Conservation (phyloP, 2,888 invertebrate species). For the Watsonalla cultraria region DNA sequence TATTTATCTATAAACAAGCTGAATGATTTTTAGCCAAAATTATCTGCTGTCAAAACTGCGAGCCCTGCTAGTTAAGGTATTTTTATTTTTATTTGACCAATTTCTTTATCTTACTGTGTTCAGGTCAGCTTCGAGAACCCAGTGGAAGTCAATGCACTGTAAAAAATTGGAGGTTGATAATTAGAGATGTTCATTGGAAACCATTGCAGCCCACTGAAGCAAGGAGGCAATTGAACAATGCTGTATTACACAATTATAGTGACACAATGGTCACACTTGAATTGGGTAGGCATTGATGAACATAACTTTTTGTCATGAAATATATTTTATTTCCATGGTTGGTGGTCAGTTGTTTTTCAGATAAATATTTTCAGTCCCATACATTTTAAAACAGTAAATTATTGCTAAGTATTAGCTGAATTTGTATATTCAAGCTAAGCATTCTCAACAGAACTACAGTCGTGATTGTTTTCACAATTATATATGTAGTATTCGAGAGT, state of each 20-base stretch:
- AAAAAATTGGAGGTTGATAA: slow-evolving; percentile 86
- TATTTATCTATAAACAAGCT: no score
- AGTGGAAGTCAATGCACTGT: slow-evolving; percentile 85
- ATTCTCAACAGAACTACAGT: no score
- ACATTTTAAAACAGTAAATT: no score
- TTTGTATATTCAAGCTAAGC: no score
- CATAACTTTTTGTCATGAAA: background rate
- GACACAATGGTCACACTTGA: slow-evolving; percentile 75
- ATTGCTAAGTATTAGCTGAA: no score
- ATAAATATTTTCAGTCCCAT: no score
- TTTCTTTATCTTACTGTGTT: slow-evolving; percentile 1
- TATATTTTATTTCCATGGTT: background rate
- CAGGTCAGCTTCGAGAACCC: slow-evolving; percentile 91
- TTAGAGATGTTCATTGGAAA: slow-evolving; percentile 89
- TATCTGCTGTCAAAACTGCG: no score
- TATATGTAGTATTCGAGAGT: no score
- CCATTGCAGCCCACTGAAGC: slow-evolving; percentile 90
- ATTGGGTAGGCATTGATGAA: slow-evolving; percentile 62
- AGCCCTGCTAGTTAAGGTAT: no score
- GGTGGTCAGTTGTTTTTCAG: no score
- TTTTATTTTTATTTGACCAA: background rate
- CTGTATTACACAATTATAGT: slow-evolving; percentile 81
- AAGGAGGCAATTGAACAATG: slow-evolving; percentile 90
- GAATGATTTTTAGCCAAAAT: no score
- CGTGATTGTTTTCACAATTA: no score